Evolutionary conservation across 2,888 invertebrate genomes (phyloP), one percentile per base, ranked within the genome.

Genomic region (Sylvicola fuscatus): DNA sequence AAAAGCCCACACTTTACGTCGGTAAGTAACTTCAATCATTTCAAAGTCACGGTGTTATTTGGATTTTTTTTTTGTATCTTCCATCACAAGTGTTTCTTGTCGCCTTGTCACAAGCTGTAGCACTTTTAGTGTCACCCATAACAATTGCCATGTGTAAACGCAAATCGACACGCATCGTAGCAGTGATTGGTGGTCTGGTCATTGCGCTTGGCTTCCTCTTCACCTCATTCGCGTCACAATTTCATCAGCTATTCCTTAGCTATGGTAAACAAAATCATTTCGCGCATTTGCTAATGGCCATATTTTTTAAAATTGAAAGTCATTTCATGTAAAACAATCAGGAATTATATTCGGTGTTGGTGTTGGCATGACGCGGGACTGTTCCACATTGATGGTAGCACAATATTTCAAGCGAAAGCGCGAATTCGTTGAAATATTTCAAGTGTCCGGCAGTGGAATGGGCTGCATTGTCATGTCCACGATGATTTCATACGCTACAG

Each of bases 201-300:
- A 79, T 82, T 0, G 82, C 84, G 3, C 68, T 87, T 13, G 87
- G 84, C 35, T 83, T 82, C 50, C 73, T 87, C 42, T 87, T 87
- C 62, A 81, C 86, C 7, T 84, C 84, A 38, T 89, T 87, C 56
- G 86, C 86, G 38, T 76, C 80, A 39, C 80, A 86, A 59, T 81
- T 83, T 53, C 84, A 86, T 60, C 87, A 89, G 56, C 66, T 86
- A 40, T 83, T 82, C 65, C 79, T 86, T 68, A 83, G 83, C 60
- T 84, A 79, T 49, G 65, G 65, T 64, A 35, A 53, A 55, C 37
- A 17, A n/a, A 36, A 35, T 27, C n/a, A 29, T 29, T 29, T 29
- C 4, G 29, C 11, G 14, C 29, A 7, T n/a, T 29, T 29, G 4
- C 11, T n/a, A 8, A 7, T 29, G 29, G 4, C n/a, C n/a, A 6